Evolutionary conservation across 2,113 vertebrate genomes (phyloP).

Genomic region (Hemichromis elongatus): DNA sequence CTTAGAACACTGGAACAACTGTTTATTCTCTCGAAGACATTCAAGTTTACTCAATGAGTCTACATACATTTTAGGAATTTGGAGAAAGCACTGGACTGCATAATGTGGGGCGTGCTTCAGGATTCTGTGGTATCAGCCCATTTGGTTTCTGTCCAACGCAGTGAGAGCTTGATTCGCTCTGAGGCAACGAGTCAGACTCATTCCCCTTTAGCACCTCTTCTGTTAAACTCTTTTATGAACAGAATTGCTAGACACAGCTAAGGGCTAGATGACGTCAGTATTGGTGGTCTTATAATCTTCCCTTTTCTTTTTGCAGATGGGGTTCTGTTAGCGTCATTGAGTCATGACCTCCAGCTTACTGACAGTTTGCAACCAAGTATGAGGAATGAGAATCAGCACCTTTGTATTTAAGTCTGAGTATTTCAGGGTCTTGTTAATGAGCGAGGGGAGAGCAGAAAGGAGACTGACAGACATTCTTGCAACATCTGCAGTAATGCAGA

Average conservation of each 20-base stretch:
- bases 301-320: background rate
- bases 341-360: background rate
- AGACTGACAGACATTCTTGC: background rate
- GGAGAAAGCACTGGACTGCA: background rate
- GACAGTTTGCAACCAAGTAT: background rate
- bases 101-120: background rate
- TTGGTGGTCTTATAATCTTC: background rate
- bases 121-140: background rate
- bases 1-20: too few species aligned
- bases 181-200: background rate
- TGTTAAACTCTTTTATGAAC: background rate
- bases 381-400: background rate
- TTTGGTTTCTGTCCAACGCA: background rate
- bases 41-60: fast-evolving
- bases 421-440: background rate
- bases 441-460: background rate
- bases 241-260: background rate
- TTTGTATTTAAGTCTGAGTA: background rate
- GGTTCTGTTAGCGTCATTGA: background rate
- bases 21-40: background rate
- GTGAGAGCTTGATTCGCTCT: background rate
- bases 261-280: background rate
- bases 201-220: background rate
- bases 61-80: background rate
- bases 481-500: background rate